Percentiles rank a stretch among this genome's conserved stretches.
Conservation (phyloP, 2,797 vertebrate species). For the Babyrousa celebensis region DNA sequence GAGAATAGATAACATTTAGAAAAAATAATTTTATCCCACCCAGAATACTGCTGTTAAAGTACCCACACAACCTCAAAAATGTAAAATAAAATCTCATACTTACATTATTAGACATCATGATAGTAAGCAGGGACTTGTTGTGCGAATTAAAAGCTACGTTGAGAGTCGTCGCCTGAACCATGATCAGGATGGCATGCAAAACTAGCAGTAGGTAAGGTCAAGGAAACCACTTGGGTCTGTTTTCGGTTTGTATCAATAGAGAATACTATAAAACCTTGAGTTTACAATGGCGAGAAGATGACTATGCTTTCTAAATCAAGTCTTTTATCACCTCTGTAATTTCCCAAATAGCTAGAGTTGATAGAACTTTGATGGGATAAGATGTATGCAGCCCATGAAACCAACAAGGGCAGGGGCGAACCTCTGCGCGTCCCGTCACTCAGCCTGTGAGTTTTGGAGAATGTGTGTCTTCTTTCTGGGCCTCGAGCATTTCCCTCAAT, state of each 20-base stretch:
- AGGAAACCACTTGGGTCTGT: slow-evolving; percentile 75
- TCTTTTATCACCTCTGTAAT: not conserved
- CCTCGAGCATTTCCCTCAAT: not conserved
- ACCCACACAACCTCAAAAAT: not conserved
- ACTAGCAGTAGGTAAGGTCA: slow-evolving; percentile 91
- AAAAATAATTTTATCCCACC: not conserved
- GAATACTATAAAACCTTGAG: not conserved
- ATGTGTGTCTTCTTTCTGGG: not conserved
- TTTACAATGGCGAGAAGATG: not conserved
- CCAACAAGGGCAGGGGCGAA: not conserved
- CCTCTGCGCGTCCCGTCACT: not conserved
- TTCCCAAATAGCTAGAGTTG: not conserved
- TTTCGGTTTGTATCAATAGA: not conserved
- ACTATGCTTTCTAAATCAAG: slow-evolving; percentile 61
- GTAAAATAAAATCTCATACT: slow-evolving; percentile 87
- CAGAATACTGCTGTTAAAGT: not conserved
- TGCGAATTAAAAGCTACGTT: slow-evolving; percentile 99
- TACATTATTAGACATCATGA: slow-evolving; percentile 99
- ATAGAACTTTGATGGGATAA: not conserved
- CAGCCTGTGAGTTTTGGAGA: not conserved
- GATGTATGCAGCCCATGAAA: not conserved
- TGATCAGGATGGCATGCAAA: slow-evolving; percentile 97
- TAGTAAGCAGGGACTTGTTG: slow-evolving; percentile 99
- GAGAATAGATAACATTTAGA: not conserved
- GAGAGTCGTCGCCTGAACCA: slow-evolving; percentile 98